Evolutionary conservation across 2,888 invertebrate species (phyloP), one percentile per base, ranked within the genome.

Genomic region (Agapostemon virescens): DNA sequence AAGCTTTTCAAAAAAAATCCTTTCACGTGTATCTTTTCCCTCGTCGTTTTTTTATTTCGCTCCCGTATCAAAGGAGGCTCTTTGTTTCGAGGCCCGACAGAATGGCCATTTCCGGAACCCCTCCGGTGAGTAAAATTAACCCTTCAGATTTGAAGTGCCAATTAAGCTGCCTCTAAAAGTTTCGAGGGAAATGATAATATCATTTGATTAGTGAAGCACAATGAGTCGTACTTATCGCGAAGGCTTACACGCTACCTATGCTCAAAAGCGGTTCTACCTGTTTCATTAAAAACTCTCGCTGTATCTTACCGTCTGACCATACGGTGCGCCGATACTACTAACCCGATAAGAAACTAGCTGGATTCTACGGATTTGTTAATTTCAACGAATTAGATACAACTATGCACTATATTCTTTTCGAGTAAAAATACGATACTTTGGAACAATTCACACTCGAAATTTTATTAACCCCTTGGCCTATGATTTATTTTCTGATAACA

Each of bases 1-100:
- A 23, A 63, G 38, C n/a, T 55, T 69, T 81, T 74, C 66, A 58
- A 77, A 74, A 78, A 74, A 78, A 77, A 71, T 68, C n/a, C 66
- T 69, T 64, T 72, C 80, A 36, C 55, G 63, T 52, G 49, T 36
- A 58, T 40, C 26, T 23, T 36, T 42, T 13, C 26, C 45, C 20
- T 26, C 13, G 63, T 63, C 11, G 17, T 33, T 26, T 23, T 45
- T 38, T 45, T 30, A 1, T 30, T 58, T 55, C 38, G 20, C 63
- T 23, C 68, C 61, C 42, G 49, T 42, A 36, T 79, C 69, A 79
- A 79, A 80, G 66, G 64, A 42, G 30, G n/a, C 13, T 36, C 42
- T 30, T 55, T 42, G 26, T 64, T 69, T 69, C 69, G n/a, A 38
- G 26, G 11, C 36, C 36, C 45, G 33, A 72, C 42, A 45, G 36